Conservation (phyloP, 2,888 invertebrate genomes). For the Rhamnusium bicolor region DNA sequence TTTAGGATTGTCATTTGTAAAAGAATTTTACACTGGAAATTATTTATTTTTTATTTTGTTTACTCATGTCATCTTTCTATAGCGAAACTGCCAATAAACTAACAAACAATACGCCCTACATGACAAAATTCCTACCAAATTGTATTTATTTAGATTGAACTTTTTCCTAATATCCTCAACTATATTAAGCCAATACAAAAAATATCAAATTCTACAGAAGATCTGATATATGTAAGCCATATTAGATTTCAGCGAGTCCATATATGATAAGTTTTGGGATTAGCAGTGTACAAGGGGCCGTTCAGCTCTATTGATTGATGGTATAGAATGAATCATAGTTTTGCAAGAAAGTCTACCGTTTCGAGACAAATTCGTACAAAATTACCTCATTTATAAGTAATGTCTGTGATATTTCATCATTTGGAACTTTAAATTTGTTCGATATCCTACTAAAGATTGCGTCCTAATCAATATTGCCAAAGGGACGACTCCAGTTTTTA, state of each 20-base stretch:
- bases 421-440: constrained; percentile 20
- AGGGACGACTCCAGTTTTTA: constrained; percentile 19
- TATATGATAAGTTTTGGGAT: constrained; percentile 23
- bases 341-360: constrained; percentile 15
- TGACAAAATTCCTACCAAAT: no score
- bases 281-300: constrained; percentile 16
- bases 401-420: constrained; percentile 33
- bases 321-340: constrained; percentile 35
- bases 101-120: no score
- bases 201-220: neutral
- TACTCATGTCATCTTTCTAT: no score
- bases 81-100: no score
- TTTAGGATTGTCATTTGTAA: no score
- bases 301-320: constrained; percentile 30
- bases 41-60: no score
- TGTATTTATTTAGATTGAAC: no score
- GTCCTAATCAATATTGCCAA: constrained; percentile 20
- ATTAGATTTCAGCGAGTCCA: constrained; percentile 15
- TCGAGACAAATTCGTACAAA: constrained; percentile 22
- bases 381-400: constrained; percentile 35
- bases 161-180: no score
- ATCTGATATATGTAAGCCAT: neutral
- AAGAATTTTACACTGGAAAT: no score
- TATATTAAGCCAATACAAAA: no score
- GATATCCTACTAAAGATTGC: constrained; percentile 29